A percentile compares a stretch with the other conserved stretches of the same genome.
phyloP scores from a whole-genome alignment of 2,797 vertebrate species.

The Malurus leucopterus region DNA sequence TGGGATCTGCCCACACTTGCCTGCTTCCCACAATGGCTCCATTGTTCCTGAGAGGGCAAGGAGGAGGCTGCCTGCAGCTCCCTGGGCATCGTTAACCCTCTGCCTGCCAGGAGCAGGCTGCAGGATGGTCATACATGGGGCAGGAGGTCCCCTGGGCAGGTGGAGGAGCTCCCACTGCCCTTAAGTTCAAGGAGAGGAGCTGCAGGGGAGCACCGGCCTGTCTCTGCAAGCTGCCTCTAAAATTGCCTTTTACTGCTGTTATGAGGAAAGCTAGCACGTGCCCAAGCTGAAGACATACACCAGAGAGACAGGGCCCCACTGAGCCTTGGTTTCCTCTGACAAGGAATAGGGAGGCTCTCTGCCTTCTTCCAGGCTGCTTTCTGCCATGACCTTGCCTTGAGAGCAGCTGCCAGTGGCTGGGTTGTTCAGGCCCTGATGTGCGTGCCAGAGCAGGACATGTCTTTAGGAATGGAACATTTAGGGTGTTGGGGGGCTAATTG shows the following conservation, averaged over 20 bases:
- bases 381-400: background rate
- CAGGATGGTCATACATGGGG: rapidly evolving
- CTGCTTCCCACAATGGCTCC: conserved; percentile 62
- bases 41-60: conserved; percentile 71
- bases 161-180: background rate
- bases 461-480: conserved; percentile 27
- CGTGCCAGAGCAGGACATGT: conserved; percentile 43
- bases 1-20: conserved; percentile 64
- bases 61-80: conserved; percentile 59
- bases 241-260: background rate
- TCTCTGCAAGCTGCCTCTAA: background rate
- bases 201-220: background rate
- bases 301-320: background rate
- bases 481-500: conserved; percentile 51
- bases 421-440: background rate
- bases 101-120: background rate
- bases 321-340: background rate
- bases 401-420: rapidly evolving
- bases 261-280: background rate
- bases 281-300: background rate
- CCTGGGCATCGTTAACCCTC: conserved; percentile 64
- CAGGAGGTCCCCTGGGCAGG: background rate
- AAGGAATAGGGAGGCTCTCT: background rate
- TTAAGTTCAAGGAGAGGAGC: rapidly evolving
- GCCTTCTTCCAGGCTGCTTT: background rate